These are phyloP conservation scores for Onthophagus sagittarius DNA, from an alignment of 2,888 invertebrate genomes.

Conservation along the genomic window DNA sequence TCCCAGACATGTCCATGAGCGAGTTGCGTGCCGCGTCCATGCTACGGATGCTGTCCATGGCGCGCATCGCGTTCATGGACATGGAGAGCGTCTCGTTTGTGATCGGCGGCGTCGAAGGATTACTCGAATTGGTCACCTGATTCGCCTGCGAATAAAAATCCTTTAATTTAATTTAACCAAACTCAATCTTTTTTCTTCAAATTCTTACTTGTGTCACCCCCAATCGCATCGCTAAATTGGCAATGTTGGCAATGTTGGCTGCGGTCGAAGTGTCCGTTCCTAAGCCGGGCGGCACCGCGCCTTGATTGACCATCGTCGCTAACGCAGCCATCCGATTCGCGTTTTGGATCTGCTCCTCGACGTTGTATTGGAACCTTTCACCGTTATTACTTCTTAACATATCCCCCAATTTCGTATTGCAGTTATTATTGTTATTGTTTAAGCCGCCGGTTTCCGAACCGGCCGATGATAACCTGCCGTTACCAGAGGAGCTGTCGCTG, in stretches of 20 bases:
- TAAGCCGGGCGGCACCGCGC: slow-evolving; percentile 56
- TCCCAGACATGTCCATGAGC: slow-evolving; percentile 51
- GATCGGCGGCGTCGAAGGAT: slow-evolving; percentile 50
- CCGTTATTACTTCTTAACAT: slow-evolving; percentile 56
- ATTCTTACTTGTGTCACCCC: slow-evolving; percentile 47
- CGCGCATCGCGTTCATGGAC: slow-evolving; percentile 60
- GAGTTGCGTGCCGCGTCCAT: slow-evolving; percentile 52
- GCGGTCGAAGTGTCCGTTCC: slow-evolving; percentile 52
- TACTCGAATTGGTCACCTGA: slow-evolving; percentile 48
- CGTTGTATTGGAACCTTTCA: slow-evolving; percentile 57
- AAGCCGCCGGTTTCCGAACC: slow-evolving; percentile 72
- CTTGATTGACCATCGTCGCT: slow-evolving; percentile 62
- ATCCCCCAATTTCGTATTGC: slow-evolving; percentile 56
- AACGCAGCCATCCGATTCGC: slow-evolving; percentile 67
- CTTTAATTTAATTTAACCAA: not conserved
- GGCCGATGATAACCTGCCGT: slow-evolving; percentile 75
- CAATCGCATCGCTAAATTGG: slow-evolving; percentile 69
- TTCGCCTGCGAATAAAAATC: slow-evolving; percentile 40
- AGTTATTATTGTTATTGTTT: slow-evolving; percentile 67
- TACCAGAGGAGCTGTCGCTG: slow-evolving; percentile 80
- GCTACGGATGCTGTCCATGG: slow-evolving; percentile 54
- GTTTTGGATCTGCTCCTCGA: slow-evolving; percentile 56
- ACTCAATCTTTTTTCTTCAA: not conserved
- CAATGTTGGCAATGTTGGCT: slow-evolving; percentile 68
- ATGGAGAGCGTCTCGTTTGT: slow-evolving; percentile 50